Percentiles rank a stretch among this genome's conserved stretches.
Conservation (phyloP, 2,888 invertebrate species). For the Drosophila barbarae region DNA sequence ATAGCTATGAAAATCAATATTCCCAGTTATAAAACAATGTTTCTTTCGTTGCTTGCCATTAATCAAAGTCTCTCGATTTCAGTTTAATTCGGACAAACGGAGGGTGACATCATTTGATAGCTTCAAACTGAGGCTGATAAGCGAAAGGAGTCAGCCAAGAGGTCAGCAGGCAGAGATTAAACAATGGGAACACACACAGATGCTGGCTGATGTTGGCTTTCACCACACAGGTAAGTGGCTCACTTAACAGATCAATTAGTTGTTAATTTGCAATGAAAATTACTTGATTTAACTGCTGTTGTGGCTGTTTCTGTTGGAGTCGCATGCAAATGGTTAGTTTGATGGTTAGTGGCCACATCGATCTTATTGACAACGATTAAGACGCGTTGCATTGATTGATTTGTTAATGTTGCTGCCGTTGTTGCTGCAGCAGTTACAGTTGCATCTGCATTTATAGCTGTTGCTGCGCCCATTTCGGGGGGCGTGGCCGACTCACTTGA, state of each 20-base stretch:
- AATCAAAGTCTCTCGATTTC: constrained; percentile 3
- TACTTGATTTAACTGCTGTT: constrained; percentile 55
- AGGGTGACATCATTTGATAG: constrained; percentile 24
- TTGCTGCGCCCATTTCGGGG: constrained; percentile 35
- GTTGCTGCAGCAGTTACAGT: constrained; percentile 17
- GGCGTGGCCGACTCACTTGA: constrained; percentile 66
- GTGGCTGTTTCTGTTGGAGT: constrained; percentile 31
- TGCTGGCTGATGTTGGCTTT: constrained; percentile 26
- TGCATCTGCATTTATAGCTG: constrained; percentile 15
- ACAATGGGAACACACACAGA: constrained; percentile 21
- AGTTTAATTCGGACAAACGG: constrained; percentile 6
- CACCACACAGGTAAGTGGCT: constrained; percentile 15
- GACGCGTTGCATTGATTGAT: constrained; percentile 43
- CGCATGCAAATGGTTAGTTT: constrained; percentile 62
- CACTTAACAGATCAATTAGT: constrained; percentile 31
- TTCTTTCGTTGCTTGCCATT: neutral
- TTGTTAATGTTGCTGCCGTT: constrained; percentile 22
- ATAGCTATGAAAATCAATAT: neutral
- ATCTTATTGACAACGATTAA: constrained; percentile 67
- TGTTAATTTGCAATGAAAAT: constrained; percentile 40
- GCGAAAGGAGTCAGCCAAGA: constrained; percentile 11
- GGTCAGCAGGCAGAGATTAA: constrained; percentile 25
- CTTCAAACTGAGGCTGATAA: constrained; percentile 22
- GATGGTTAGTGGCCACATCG: constrained; percentile 46
- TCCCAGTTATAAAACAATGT: neutral